Conservation (phyloP, 2,797 vertebrate genomes). For the Coregonus suidteri region DNA sequence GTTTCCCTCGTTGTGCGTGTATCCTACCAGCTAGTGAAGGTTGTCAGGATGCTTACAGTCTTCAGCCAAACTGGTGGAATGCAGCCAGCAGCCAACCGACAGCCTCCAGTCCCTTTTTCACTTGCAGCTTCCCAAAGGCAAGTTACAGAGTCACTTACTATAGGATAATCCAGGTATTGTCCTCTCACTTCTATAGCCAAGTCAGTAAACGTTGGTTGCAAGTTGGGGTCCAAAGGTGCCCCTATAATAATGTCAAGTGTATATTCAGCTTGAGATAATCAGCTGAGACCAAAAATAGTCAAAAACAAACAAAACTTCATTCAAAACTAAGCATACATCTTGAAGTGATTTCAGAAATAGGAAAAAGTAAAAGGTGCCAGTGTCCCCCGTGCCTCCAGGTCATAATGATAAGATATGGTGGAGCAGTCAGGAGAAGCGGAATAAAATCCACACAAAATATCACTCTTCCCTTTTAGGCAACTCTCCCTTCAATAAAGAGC, state of each 20-base stretch:
- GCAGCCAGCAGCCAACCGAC: slow-evolving; percentile 44
- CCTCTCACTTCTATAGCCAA: slow-evolving; percentile 26
- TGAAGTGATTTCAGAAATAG: not conserved
- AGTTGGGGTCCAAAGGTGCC: not conserved
- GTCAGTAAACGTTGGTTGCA: not conserved
- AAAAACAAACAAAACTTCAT: not conserved
- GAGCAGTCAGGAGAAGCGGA: not conserved
- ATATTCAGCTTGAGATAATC: not conserved
- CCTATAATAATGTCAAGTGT: not conserved
- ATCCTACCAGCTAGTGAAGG: slow-evolving; percentile 54
- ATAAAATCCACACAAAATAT: slow-evolving; percentile 1
- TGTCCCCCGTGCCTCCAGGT: not conserved
- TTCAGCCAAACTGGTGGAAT: slow-evolving; percentile 52
- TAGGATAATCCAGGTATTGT: slow-evolving; percentile 76
- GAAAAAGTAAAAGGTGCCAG: not conserved
- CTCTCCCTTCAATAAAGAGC: slow-evolving; percentile 37
- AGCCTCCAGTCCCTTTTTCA: slow-evolving; percentile 25
- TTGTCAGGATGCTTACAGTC: slow-evolving; percentile 42
- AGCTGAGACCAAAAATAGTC: too few species aligned
- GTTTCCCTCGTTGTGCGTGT: slow-evolving; percentile 54
- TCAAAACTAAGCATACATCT: not conserved
- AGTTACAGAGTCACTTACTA: slow-evolving; percentile 28
- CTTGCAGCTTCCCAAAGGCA: slow-evolving; percentile 40
- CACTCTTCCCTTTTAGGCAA: slow-evolving; percentile 24
- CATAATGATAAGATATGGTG: not conserved